A percentile compares a stretch with the other conserved stretches of the same genome.
Conservation (phyloP, 2,888 invertebrate species). For the Drosophila paranaensis region DNA sequence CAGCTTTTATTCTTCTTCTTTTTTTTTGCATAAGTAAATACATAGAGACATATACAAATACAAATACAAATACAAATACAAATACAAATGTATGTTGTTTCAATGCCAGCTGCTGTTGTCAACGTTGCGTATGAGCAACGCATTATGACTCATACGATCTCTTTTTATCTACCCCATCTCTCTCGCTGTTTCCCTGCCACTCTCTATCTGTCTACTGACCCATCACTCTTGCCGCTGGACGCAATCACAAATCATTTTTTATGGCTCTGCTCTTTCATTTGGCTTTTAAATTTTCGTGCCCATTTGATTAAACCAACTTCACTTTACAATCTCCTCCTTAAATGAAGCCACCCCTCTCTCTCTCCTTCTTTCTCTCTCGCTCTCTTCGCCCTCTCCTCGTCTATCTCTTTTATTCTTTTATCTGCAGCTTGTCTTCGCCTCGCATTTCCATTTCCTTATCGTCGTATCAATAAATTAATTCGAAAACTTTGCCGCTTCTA, state of each 20-base stretch:
- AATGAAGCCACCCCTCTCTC: neutral
- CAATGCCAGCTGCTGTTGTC: constrained; percentile 49
- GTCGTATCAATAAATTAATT: constrained; percentile 79
- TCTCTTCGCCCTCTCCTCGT: constrained; percentile 18
- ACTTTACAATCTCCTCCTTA: neutral
- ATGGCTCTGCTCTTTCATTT: constrained; percentile 61
- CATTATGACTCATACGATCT: constrained; percentile 39
- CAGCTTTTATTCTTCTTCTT: constrained; percentile 1
- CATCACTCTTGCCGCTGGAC: constrained; percentile 17
- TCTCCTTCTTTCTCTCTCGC: constrained; percentile 16
- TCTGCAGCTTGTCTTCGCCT: constrained; percentile 22
- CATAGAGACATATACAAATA: constrained; percentile 26
- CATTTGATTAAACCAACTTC: constrained; percentile 67
- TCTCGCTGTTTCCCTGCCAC: neutral
- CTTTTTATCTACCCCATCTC: constrained; percentile 1
- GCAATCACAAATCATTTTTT: constrained; percentile 66
- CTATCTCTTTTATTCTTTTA: constrained; percentile 54
- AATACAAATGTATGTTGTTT: constrained; percentile 27
- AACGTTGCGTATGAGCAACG: constrained; percentile 66
- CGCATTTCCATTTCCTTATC: constrained; percentile 61
- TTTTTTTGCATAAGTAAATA: constrained; percentile 46
- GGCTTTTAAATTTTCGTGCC: constrained; percentile 52
- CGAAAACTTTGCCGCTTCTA: constrained; percentile 74
- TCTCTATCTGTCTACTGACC: constrained; percentile 8
- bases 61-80: constrained; percentile 27